These are phyloP conservation scores for Epinotia ramella DNA, from an alignment of 2,888 invertebrate genomes.

Conservation along the genomic window DNA sequence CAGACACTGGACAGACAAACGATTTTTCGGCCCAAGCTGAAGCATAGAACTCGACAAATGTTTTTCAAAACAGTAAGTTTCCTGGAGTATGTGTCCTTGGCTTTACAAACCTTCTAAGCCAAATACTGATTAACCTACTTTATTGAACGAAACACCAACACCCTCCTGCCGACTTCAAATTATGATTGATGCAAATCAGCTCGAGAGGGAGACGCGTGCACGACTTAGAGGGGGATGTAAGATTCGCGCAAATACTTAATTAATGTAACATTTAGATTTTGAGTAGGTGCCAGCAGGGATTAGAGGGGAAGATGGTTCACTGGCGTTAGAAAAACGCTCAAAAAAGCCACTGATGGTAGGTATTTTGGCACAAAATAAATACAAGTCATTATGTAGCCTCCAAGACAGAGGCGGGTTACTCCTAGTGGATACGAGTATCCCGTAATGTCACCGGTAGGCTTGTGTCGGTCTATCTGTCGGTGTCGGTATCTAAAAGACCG, in stretches of 20 bases:
- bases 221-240: neutral
- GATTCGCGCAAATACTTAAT: constrained; percentile 43
- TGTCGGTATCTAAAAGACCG: too few species aligned
- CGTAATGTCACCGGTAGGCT: too few species aligned
- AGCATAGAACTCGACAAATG: too few species aligned
- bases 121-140: neutral
- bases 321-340: neutral
- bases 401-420: too few species aligned
- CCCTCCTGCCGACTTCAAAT: constrained; percentile 1
- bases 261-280: constrained; percentile 44
- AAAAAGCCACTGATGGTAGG: too few species aligned
- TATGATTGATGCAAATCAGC: constrained; percentile 35
- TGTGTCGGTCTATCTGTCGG: too few species aligned
- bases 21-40: too few species aligned
- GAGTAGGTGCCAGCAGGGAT: constrained; percentile 16
- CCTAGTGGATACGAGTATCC: too few species aligned
- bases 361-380: too few species aligned
- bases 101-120: neutral
- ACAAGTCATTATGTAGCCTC: too few species aligned
- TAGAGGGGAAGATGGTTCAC: neutral
- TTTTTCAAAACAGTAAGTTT: neutral
- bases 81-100: neutral
- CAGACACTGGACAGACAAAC: too few species aligned
- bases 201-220: neutral
- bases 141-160: neutral